Evolutionary conservation across 2,113 vertebrate genomes (phyloP), one percentile per base, ranked within the genome.

Genomic region (Lagopus muta): DNA sequence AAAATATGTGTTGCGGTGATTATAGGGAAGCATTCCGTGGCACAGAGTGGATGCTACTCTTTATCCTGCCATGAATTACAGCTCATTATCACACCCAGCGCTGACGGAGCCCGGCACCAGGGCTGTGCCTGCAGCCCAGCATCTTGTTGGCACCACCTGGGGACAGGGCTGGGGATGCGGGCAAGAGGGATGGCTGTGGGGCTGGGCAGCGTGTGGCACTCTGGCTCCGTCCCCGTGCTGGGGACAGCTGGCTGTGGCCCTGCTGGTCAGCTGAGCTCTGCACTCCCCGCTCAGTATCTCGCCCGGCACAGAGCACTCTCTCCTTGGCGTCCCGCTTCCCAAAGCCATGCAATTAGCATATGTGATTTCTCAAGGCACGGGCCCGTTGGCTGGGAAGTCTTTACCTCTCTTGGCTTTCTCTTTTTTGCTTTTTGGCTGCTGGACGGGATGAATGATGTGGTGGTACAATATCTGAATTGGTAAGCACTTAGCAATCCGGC

Each of bases 1-100:
- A 97, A 94, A 87, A 77, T 71, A 95, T 21, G 55, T 76, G 86
- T 84, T 66, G 89, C 81, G 81, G 82, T 27, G 95, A 89, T 95
- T 69, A n/a, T 86, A 80, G 8, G 94, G 28, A 88, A 90, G 88
- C 50, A 20, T 15, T 52, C 58, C 61, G 60, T 96, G 11, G 93
- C 91, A 13, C 8, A 45, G 88, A 78, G 15, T 42, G 18, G 92
- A 50, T 6, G 90, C 72, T 80, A 16, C 0, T 18, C 71, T 79
- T 67, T 45, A 30, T 34, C 27, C 65, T 86, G 73, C 79, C 16
- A 6, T 11, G 32, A 79, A 50, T 73, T 58, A 89, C 38, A 50
- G 50, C 91, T 50, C 77, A 91, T 66, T 84, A 65, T 74, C 64
- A 47, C 45, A 4, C 69, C 60, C 55, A 14, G 84, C 38, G 1